phyloP scores from a whole-genome alignment of 2,888 invertebrate species.

The Coleophora deauratella region DNA sequence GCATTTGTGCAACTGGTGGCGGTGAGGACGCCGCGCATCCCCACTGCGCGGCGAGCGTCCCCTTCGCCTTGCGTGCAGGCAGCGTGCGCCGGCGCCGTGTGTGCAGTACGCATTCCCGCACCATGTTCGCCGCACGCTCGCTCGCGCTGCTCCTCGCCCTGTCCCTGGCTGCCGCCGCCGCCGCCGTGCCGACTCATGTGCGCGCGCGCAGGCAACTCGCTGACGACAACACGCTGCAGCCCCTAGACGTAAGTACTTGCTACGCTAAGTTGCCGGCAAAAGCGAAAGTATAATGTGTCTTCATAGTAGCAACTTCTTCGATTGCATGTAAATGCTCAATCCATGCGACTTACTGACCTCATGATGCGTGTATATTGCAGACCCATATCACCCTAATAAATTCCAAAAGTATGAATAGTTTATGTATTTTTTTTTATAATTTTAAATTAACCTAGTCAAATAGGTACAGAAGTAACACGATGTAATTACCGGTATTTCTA shows the following conservation, averaged over 20 bases:
- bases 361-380: neutral
- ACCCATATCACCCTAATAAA: no score
- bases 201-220: slow-evolving; percentile 49
- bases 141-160: slow-evolving; percentile 13
- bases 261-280: slow-evolving; percentile 4
- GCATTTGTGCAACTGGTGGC: slow-evolving; percentile 9
- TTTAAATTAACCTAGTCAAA: no score
- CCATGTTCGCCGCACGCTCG: slow-evolving; percentile 26
- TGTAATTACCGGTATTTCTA: no score
- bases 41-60: slow-evolving; percentile 7
- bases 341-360: slow-evolving; percentile 7
- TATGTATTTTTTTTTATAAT: no score
- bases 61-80: slow-evolving; percentile 7
- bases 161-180: slow-evolving; percentile 20
- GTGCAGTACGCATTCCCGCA: slow-evolving; percentile 29
- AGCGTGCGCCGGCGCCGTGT: slow-evolving; percentile 5
- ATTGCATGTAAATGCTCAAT: slow-evolving; percentile 7
- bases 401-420: no score
- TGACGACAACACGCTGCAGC: slow-evolving; percentile 55
- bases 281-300: slow-evolving; percentile 5
- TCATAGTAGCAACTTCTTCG: slow-evolving; percentile 1
- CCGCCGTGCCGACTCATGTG: slow-evolving; percentile 24
- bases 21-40: slow-evolving; percentile 12
- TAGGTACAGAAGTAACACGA: no score
- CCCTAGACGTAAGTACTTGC: slow-evolving; percentile 44